Evolutionary conservation across 2,888 invertebrate genomes (phyloP).

Genomic region (Autographa gamma): DNA sequence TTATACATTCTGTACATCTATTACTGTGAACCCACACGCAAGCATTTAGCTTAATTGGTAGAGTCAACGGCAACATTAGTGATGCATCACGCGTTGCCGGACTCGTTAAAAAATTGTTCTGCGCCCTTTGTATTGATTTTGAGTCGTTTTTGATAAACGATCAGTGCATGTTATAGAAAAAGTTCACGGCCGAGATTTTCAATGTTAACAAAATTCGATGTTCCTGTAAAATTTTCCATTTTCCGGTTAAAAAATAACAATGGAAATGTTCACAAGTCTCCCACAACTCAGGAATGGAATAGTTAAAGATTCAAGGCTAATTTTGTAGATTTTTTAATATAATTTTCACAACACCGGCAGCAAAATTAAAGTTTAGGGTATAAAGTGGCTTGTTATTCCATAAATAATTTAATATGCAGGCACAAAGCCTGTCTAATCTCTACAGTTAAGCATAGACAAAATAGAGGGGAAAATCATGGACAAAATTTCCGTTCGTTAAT

Average conservation of each 20-base stretch:
- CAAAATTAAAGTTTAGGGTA: not conserved
- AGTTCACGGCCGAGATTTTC: not conserved
- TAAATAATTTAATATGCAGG: constrained; percentile 19
- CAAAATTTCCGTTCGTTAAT: constrained; percentile 24
- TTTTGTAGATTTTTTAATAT: not conserved
- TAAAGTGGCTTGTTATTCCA: constrained; percentile 10
- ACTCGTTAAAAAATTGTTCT: constrained; percentile 41
- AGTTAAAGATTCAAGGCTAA: not conserved
- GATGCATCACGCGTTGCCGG: constrained; percentile 46
- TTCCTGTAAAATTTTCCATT: not conserved
- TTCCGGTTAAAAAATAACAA: not conserved
- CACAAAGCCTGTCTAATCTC: constrained; percentile 6
- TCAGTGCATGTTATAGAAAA: not conserved
- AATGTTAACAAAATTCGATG: not conserved
- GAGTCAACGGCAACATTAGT: constrained; percentile 54
- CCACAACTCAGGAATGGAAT: not conserved
- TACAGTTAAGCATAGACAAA: constrained; percentile 17
- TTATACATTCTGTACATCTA: constrained; percentile 20
- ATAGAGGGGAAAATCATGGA: constrained; percentile 34
- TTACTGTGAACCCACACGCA: constrained; percentile 22
- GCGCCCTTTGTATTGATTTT: constrained; percentile 44
- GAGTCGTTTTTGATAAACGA: constrained; percentile 15
- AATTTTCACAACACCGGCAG: not conserved
- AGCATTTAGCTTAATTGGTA: constrained; percentile 48
- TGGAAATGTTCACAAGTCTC: not conserved